A percentile compares a stretch with the other conserved stretches of the same genome.
phyloP scores from a whole-genome alignment of 2,113 vertebrate species.

The Corythornis vintsioides region DNA sequence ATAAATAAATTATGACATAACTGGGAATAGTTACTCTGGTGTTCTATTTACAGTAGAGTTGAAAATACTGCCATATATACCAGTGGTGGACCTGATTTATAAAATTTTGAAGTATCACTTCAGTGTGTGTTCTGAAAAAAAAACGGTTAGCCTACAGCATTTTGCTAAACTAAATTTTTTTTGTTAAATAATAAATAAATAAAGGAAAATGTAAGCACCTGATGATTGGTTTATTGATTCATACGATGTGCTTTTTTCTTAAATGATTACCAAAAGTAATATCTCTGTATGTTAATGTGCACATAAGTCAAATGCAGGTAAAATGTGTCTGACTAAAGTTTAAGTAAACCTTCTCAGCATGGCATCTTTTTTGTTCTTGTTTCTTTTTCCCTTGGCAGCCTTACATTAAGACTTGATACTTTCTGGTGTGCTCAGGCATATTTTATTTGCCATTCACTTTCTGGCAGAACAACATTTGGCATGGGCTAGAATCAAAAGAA shows the following conservation, averaged over 20 bases:
- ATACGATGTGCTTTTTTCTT: background rate
- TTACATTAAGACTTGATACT: background rate
- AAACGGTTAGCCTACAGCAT: background rate
- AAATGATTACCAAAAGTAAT: background rate
- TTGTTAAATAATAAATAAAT: background rate
- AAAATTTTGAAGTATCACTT: background rate
- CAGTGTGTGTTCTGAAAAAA: background rate
- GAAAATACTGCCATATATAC: background rate
- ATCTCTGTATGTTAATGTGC: background rate
- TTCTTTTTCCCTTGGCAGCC: background rate
- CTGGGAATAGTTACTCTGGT: background rate
- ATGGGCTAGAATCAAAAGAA: background rate
- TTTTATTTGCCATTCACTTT: background rate
- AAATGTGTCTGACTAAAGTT: background rate
- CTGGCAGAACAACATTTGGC: background rate
- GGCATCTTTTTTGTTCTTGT: background rate
- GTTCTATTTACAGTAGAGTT: background rate
- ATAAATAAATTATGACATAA: background rate
- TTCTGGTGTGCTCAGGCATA: background rate
- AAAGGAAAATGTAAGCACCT: background rate
- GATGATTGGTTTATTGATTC: background rate
- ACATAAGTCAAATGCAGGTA: background rate
- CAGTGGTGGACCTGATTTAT: accelerated
- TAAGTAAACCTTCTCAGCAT: background rate
- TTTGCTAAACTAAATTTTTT: background rate